phyloP scores from a whole-genome alignment of 2,113 vertebrate species.

The Cebidichthys violaceus region DNA sequence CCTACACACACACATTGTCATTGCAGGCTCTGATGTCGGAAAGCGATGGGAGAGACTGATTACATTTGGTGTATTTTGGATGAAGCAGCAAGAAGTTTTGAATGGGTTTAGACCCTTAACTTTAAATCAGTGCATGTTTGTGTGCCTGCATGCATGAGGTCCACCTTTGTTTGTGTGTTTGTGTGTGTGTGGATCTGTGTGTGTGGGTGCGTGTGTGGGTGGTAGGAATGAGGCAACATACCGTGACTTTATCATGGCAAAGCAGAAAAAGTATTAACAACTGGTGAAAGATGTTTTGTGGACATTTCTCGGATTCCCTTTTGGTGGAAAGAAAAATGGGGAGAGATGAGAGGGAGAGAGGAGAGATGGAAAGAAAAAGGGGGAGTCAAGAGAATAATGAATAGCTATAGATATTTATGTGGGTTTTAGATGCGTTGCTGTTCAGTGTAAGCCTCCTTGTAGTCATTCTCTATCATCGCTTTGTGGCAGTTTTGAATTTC shows the following conservation, averaged over 20 bases:
- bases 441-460: constrained; percentile 43
- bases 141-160: constrained; percentile 34
- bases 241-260: constrained; percentile 71
- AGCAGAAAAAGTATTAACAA: constrained; percentile 78
- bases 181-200: constrained; percentile 24
- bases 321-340: constrained; percentile 56
- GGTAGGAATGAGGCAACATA: constrained; percentile 63
- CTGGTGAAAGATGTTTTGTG: constrained; percentile 81
- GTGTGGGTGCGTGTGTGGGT: constrained; percentile 28
- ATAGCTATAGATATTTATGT: constrained; percentile 48
- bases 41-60: background rate
- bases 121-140: constrained; percentile 29
- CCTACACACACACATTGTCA: constrained; percentile 25
- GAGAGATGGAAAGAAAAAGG: constrained; percentile 17
- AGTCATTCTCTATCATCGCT: constrained; percentile 55
- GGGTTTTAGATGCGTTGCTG: constrained; percentile 49
- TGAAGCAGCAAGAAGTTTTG: background rate
- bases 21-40: constrained; percentile 37
- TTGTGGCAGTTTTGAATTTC: constrained; percentile 67
- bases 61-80: constrained; percentile 31
- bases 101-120: background rate
- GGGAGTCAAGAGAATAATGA: constrained; percentile 45
- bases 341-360: constrained; percentile 35
- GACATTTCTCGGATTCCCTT: constrained; percentile 74
- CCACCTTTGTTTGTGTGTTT: constrained; percentile 32